Evolutionary conservation across 2,888 invertebrate species (phyloP).

Genomic region (Pseudoips prasinana): DNA sequence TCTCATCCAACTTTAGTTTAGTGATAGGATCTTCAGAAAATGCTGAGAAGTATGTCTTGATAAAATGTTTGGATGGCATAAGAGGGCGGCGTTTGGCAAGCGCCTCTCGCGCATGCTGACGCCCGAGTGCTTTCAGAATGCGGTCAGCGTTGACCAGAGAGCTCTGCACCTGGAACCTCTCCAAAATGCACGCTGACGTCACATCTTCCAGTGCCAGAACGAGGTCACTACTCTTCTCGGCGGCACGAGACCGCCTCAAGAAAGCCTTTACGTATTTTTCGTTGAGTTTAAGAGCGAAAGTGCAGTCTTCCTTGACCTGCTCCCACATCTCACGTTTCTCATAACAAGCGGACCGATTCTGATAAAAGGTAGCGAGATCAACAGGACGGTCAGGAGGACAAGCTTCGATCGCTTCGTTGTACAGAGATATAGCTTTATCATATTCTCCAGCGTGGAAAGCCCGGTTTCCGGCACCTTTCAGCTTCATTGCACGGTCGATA

Average conservation of each 20-base stretch:
- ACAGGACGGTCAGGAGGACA: conserved; percentile 88
- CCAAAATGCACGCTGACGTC: conserved; percentile 95
- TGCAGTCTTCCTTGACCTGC: conserved; percentile 93
- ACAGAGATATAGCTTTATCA: conserved; percentile 94
- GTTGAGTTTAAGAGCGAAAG: conserved; percentile 91
- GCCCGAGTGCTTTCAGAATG: conserved; percentile 91
- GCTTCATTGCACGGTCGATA: conserved; percentile 87
- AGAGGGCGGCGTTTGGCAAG: conserved; percentile 85
- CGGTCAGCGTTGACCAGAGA: conserved; percentile 93
- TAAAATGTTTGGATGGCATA: conserved; percentile 93
- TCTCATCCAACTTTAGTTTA: conserved; percentile 70
- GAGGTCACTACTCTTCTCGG: conserved; percentile 90
- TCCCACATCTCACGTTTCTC: conserved; percentile 94
- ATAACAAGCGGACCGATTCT: conserved; percentile 97
- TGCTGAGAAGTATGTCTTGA: conserved; percentile 93
- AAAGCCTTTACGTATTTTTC: conserved; percentile 94
- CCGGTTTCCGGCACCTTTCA: conserved; percentile 94
- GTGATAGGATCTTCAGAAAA: conserved; percentile 93
- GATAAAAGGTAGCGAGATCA: conserved; percentile 95
- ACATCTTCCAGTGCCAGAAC: conserved; percentile 94
- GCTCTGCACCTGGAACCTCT: conserved; percentile 91
- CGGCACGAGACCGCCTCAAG: conserved; percentile 90
- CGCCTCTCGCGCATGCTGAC: conserved; percentile 88
- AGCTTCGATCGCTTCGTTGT: conserved; percentile 95
- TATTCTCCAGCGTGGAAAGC: conserved; percentile 93